phyloP scores from a whole-genome alignment of 2,797 vertebrate genomes.

The Phalloptychus januarius region DNA sequence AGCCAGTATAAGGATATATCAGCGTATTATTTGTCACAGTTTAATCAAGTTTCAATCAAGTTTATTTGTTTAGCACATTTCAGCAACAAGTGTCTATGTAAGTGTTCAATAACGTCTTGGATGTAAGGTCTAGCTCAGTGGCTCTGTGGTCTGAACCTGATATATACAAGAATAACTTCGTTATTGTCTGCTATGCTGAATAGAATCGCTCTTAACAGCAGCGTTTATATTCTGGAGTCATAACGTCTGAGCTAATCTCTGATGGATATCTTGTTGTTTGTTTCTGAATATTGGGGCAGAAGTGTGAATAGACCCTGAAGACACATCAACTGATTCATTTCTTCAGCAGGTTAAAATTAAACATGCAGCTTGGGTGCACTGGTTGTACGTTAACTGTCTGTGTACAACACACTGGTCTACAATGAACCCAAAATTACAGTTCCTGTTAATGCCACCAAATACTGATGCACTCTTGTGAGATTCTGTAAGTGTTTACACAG shows the following conservation, averaged over 20 bases:
- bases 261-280: conserved; percentile 30
- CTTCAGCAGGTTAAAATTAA: conserved; percentile 31
- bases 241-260: not conserved
- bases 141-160: not conserved
- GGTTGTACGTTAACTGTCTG: not conserved
- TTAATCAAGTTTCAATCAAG: too few species aligned
- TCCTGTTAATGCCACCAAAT: conserved; percentile 10
- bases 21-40: too few species aligned
- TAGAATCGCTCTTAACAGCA: not conserved
- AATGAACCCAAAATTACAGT: not conserved
- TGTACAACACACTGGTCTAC: not conserved
- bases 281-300: conserved; percentile 27
- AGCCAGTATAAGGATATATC: too few species aligned
- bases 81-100: not conserved
- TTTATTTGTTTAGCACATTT: too few species aligned
- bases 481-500: conserved; percentile 16
- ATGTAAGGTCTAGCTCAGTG: not conserved
- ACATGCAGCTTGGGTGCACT: not conserved
- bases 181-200: not conserved
- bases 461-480: conserved; percentile 8
- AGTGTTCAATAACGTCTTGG: not conserved
- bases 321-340: conserved; percentile 32
- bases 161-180: not conserved
- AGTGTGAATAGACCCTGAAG: conserved; percentile 21
- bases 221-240: not conserved